Percentiles rank a stretch among this genome's conserved stretches.
phyloP scores from a whole-genome alignment of 2,113 vertebrate species.

The Phoenicopterus ruber region DNA sequence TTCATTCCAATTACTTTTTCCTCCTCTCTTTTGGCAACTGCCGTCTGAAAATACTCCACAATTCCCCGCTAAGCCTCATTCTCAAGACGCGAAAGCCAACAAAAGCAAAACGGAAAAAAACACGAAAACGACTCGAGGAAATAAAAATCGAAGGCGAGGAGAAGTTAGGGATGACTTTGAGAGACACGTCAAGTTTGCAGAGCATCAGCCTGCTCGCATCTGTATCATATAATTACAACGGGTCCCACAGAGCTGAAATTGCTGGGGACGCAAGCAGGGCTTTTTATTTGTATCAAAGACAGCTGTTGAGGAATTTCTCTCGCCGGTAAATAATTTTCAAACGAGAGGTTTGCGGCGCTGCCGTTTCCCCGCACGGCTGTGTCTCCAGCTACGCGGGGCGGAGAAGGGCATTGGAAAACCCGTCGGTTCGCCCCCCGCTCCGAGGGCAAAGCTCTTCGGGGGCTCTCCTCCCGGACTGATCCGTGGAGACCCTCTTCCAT shows the following conservation, averaged over 20 bases:
- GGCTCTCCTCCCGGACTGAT: not conserved
- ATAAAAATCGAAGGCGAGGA: not conserved
- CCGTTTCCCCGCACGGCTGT: not conserved
- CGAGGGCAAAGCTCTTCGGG: not conserved
- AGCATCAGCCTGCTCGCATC: conserved; percentile 22
- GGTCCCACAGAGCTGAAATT: conserved; percentile 26
- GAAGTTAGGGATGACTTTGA: conserved; percentile 46
- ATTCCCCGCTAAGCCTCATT: not conserved
- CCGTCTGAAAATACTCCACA: not conserved
- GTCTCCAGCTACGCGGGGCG: not conserved
- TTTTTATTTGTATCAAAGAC: conserved; percentile 40
- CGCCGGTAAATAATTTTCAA: conserved; percentile 40
- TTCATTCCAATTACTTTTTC: not conserved
- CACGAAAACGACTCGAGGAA: not conserved
- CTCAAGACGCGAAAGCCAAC: not conserved
- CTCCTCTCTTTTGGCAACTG: not conserved
- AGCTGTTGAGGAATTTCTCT: conserved; percentile 34
- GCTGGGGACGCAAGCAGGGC: not conserved
- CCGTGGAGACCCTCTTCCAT: not conserved
- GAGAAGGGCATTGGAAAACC: not conserved
- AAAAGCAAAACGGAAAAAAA: not conserved
- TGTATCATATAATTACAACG: not conserved
- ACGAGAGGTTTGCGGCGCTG: not conserved
- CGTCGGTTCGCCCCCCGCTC: not conserved
- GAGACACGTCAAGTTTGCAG: conserved; percentile 24